Evolutionary conservation across 2,888 invertebrate species (phyloP).

Genomic region (Pimpla rufipes): DNA sequence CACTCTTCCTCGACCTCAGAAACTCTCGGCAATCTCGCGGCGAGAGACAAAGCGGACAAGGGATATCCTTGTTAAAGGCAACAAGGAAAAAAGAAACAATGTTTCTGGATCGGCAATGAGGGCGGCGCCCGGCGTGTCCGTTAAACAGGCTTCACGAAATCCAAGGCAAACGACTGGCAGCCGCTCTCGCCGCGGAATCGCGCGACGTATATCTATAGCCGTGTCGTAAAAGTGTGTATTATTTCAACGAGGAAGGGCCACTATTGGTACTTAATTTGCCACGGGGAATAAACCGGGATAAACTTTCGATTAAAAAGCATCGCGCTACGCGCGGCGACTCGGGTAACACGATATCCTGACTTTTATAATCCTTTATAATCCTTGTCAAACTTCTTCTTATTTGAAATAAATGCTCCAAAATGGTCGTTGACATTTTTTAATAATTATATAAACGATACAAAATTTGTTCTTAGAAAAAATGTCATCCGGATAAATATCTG

Average conservation of each 20-base stretch:
- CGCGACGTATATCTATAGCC: conserved; percentile 13
- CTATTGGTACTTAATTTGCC: conserved; percentile 9
- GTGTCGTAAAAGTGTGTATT: conserved; percentile 14
- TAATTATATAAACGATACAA: too few species aligned
- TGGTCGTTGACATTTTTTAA: too few species aligned
- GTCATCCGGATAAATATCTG: too few species aligned
- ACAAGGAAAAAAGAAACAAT: conserved; percentile 35
- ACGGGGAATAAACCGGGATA: neutral
- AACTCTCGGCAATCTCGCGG: neutral
- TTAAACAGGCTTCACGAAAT: conserved; percentile 50
- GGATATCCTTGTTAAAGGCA: conserved; percentile 47
- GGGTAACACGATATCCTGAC: neutral
- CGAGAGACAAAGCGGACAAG: conserved; percentile 27
- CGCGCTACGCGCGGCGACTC: neutral
- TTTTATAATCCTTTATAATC: too few species aligned
- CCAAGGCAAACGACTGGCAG: conserved; percentile 60
- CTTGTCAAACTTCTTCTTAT: too few species aligned
- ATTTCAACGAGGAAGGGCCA: conserved; percentile 34
- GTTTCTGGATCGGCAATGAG: conserved; percentile 59
- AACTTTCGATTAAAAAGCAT: neutral
- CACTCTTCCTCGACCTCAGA: conserved; percentile 34
- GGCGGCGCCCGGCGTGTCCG: conserved; percentile 43
- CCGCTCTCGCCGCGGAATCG: conserved; percentile 40
- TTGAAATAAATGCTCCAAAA: too few species aligned
- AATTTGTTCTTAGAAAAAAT: too few species aligned